Evolutionary conservation across 2,888 invertebrate genomes (phyloP), one percentile per base, ranked within the genome.

Genomic region (Bimastos eiseni): DNA sequence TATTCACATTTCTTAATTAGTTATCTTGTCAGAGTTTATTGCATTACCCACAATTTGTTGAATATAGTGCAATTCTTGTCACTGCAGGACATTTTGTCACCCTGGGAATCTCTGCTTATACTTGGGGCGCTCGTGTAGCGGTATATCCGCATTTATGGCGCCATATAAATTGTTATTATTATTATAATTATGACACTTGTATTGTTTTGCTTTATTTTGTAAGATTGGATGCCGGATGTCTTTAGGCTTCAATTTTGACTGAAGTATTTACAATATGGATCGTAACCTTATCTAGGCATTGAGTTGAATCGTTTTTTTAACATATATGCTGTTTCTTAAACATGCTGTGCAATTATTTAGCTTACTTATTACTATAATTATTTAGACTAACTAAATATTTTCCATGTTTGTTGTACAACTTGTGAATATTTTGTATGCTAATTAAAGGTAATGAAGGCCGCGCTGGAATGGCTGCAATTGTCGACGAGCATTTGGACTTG

Each of bases 401-500:
- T 30, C 11, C n/a, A 8, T 70, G 70, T 11, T 70, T 11, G n/a
- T 11, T 70, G 30, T 70, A 11, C 30, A n/a, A 70, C 11, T 70
- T n/a, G 1, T 70, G 70, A 70, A 70, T 70, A 70, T 70, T 70
- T 70, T 8, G n/a, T 34, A 86, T 89, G 37, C 34, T 70, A 70
- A 37, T 38, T 89, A 41, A 92, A 95, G 96, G 95, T 86, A 92
- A 93, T 83, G 96, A 96, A 93, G 98, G 98, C 0, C 96, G 97
- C 93, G 98, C 98, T 33, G 98, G 98, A 92, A 99, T 99, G 98
- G 98, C 97, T 34, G 98, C 98, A 34, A 96, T 98, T 91, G 97
- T 97, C 33, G 97, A 97, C 95, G 95, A 96, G 36, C 92, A 91
- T 11, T 91, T 95, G 8, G 93, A 95, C 91, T 92, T 95, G 44